A percentile compares a stretch with the other conserved stretches of the same genome.
phyloP scores from a whole-genome alignment of 2,888 invertebrate species.

The Epiblema foenella region DNA sequence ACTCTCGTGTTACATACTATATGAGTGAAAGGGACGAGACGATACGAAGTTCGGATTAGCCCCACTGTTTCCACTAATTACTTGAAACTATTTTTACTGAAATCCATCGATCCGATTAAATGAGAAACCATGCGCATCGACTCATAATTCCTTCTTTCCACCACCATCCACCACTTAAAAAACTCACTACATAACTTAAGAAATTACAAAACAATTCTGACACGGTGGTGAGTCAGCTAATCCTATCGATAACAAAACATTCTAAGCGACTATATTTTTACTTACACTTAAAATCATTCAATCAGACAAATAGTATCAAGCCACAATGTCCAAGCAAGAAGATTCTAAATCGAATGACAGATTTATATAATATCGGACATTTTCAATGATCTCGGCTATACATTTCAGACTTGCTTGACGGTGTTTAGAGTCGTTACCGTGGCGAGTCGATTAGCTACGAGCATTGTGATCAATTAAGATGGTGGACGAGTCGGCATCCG shows the following conservation, averaged over 20 bases:
- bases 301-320: no score
- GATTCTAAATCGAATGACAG: no score
- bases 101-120: neutral
- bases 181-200: slow-evolving; percentile 22
- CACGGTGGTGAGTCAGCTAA: slow-evolving; percentile 63
- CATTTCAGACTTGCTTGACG: neutral
- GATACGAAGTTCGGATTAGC: no score
- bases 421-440: slow-evolving; percentile 71
- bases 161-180: neutral
- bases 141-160: slow-evolving; percentile 22
- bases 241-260: neutral
- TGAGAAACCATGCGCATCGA: slow-evolving; percentile 21
- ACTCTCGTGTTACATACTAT: no score
- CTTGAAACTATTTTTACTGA: slow-evolving; percentile 10
- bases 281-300: no score
- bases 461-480: slow-evolving; percentile 81
- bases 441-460: slow-evolving; percentile 78
- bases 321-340: no score
- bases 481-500: slow-evolving; percentile 79
- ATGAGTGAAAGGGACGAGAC: no score
- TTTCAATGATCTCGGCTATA: no score
- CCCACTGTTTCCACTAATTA: no score
- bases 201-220: slow-evolving; percentile 44
- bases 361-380: no score
- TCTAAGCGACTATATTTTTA: neutral